phyloP scores from a whole-genome alignment of 2,113 vertebrate species.

The Tragulus kanchil region DNA sequence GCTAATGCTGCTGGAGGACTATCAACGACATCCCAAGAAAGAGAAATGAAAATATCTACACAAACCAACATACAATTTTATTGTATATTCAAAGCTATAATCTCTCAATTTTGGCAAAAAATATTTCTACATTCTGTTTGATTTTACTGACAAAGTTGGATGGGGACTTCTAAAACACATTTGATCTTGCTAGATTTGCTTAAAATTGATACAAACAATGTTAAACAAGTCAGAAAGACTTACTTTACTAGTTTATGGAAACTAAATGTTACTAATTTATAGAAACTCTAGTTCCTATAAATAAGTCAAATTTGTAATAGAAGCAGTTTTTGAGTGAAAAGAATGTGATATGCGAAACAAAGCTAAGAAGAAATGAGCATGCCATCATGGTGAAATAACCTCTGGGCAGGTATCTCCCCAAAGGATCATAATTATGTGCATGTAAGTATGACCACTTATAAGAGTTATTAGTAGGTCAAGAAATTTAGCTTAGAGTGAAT shows the following conservation, averaged over 20 bases:
- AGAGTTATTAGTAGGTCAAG: neutral
- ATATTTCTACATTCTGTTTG: constrained; percentile 52
- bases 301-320: neutral
- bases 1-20: neutral
- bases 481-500: neutral
- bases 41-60: neutral
- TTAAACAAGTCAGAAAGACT: neutral
- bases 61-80: neutral
- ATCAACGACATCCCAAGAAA: neutral
- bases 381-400: neutral
- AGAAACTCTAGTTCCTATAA: neutral
- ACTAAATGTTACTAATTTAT: too few species aligned
- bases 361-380: neutral
- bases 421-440: neutral
- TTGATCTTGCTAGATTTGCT: neutral
- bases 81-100: neutral
- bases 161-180: neutral
- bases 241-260: too few species aligned
- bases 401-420: neutral
- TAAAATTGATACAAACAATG: neutral
- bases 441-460: neutral
- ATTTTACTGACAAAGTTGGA: neutral
- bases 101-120: neutral
- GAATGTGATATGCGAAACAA: neutral
- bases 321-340: neutral